Evolutionary conservation across 2,888 invertebrate genomes (phyloP), one percentile per base, ranked within the genome.

Genomic region (Rhopalosiphum nymphaeae): DNA sequence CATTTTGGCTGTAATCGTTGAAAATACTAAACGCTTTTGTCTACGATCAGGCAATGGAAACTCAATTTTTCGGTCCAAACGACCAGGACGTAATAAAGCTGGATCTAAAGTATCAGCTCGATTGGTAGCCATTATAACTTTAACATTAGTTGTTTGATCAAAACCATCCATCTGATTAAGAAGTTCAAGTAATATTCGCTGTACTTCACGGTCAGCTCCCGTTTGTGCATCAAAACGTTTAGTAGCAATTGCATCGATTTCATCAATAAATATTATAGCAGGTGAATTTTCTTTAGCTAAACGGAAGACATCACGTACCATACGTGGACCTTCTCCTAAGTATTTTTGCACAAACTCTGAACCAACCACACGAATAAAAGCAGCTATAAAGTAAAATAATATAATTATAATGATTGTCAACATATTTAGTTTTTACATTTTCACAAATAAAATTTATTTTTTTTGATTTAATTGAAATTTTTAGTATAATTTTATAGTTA

Each of bases 131-230:
- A 96, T 96, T 84, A 96, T 96, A 90, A 97, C 99, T 97, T 99
- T 99, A 36, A 99, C 99, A 96, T 99, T 99, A n/a, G 99, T 99
- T 2, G 99, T 99, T 96, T 99, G 99, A 96, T 99, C 99, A 96
- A 99, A 99, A 91, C 99, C 99, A 96, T 99, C 99, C 99, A 99
- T 99, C 96, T 99, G 99, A 96, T 99, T 99, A 16, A 99, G 97
- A 94, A 99, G 96, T 96, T 99, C 99, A 44, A 99, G 96, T 56
- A 99, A 96, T 96, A 99, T 99, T 96, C 99, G 97, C 96, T 99
- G 99, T 0, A 99, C 99, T 96, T 99, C 99, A 95, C 99, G 97
- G 97, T 99, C 99, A 92, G 99, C 99, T 95, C 99, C 99, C 95
- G 99, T 99, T 96, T 99, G 99, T 5, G 99, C 99, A 96, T 99